phyloP scores from a whole-genome alignment of 2,888 invertebrate genomes.

The Ditylenchus weischeri region DNA sequence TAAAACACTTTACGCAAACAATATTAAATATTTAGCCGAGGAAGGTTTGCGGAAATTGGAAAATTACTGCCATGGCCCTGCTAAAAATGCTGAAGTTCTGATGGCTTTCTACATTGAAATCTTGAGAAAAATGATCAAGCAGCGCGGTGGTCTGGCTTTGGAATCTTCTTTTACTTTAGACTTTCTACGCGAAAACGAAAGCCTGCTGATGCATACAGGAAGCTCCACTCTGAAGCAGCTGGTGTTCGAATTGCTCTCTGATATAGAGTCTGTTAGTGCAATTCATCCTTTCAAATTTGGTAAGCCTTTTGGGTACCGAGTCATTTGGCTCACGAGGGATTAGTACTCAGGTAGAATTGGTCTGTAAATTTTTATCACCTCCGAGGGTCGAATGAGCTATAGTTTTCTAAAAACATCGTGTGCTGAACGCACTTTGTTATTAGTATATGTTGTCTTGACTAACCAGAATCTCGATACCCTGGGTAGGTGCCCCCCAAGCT shows the following conservation, averaged over 20 bases:
- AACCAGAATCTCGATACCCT: too few relatives aligned
- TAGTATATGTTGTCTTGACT: too few relatives aligned
- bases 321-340: too few relatives aligned
- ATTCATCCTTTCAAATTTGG: not conserved
- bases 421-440: too few relatives aligned
- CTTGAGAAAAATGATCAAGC: not conserved
- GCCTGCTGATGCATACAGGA: not conserved
- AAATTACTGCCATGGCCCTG: not conserved
- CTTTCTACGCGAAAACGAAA: not conserved
- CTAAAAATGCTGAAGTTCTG: not conserved
- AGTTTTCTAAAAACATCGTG: too few relatives aligned
- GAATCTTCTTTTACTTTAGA: not conserved
- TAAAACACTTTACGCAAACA: not conserved
- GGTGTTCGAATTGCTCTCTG: conserved; percentile 1
- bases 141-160: not conserved
- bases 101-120: conserved; percentile 7
- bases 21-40: not conserved
- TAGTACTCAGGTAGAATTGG: too few relatives aligned
- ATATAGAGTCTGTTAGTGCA: not conserved
- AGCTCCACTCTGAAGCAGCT: conserved; percentile 5
- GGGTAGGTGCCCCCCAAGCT: too few relatives aligned
- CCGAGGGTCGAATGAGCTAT: too few relatives aligned
- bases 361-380: too few relatives aligned
- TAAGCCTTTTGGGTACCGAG: not conserved
- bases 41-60: not conserved